Base-by-base conservation (phyloP, 2,888 invertebrate genomes). In the Endomychus coccineus region DNA sequence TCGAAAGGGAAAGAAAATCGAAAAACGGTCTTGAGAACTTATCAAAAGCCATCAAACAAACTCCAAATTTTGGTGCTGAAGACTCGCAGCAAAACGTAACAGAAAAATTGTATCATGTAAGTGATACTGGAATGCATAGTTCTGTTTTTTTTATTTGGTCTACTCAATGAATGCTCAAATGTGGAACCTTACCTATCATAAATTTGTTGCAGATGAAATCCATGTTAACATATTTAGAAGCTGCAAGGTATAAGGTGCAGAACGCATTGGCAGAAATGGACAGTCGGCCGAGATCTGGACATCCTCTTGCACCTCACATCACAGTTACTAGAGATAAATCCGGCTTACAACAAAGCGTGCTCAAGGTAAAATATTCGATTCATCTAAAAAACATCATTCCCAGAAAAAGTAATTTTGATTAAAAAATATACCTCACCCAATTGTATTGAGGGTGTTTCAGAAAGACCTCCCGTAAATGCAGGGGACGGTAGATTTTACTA, bases 151-250 rank as follows among this genome's bases (percentile, higher is more conserved):
- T 3, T 23, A n/a, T n/a, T n/a, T n/a, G n/a, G n/a, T n/a, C n/a
- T n/a, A n/a, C 11, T 10, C 24, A 11, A 23, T 4, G 3, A 23
- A 23, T 23, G 4, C 3, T 23, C 23, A 23, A 7, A 23, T 23
- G 23, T 10, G 11, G n/a, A n/a, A n/a, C n/a, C n/a, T n/a, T n/a
- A 3, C 23, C 4, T 23, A 23, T 4, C 7, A 4, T 23, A 11
- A 23, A 23, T 32, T 27, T 35, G 6, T 69, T 69, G 4, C 66
- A 94, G 92, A 89, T 92, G 75, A 80, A 85, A 58, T 87, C 90
- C 12, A 91, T 91, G 86, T 69, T 92, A 48, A 83, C 89, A 9
- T 94, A 91, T 61, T 69, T 94, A 55, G 94, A 94, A 66, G 94
- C 91, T 3, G 82, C 89, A 7, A 77, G 87, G 49, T 86, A 83